Evolutionary conservation across 2,888 invertebrate genomes (phyloP), one percentile per base, ranked within the genome.

Genomic region (Melikaiella ostensackeni): DNA sequence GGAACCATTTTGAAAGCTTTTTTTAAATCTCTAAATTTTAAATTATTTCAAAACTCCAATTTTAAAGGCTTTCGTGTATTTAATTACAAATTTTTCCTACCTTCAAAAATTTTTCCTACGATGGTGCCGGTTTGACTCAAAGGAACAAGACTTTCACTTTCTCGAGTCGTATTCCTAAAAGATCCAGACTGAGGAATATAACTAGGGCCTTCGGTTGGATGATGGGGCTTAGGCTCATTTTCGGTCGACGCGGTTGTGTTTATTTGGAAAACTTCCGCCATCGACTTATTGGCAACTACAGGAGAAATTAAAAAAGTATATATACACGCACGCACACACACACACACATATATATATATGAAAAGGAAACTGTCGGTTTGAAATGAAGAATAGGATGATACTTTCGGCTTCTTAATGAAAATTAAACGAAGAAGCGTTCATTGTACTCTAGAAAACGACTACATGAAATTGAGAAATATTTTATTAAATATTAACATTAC

Each of bases 141-240:
- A 1, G 89, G 88, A 77, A 90, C 80, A 16, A 86, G 79, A 64
- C 86, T 88, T 30, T 88, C 85, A 24, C 42, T 70, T 27, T 86
- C 83, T 19, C 82, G 75, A 8, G 66, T 50, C 24, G 83, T 83
- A 30, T n/a, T 27, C n/a, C 55, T 61, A 1, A 76, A 63, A 42
- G 70, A 42, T 42, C 27, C 57, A 9, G 70, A 33, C 16, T 27
- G 42, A 30, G 70, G 11, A n/a, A 27, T 70, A 11, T 1, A 19
- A 70, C 9, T 66, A 19, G 24, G 27, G 13, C 11, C 57, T 57
- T 57, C 57, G 5, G 24, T 21, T 57, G 13, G 57, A 21, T 11
- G 21, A 57, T 21, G 11, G n/a, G 30, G 19, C 35, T 2, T 66
- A 21, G n/a, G 8, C 6, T 30, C 27, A 30, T 7, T 75, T 70